Percentiles rank a stretch among this genome's conserved stretches.
Evolutionary conservation across 2,113 vertebrate genomes (phyloP).

Genomic region (Psilopsiagon aurifrons): DNA sequence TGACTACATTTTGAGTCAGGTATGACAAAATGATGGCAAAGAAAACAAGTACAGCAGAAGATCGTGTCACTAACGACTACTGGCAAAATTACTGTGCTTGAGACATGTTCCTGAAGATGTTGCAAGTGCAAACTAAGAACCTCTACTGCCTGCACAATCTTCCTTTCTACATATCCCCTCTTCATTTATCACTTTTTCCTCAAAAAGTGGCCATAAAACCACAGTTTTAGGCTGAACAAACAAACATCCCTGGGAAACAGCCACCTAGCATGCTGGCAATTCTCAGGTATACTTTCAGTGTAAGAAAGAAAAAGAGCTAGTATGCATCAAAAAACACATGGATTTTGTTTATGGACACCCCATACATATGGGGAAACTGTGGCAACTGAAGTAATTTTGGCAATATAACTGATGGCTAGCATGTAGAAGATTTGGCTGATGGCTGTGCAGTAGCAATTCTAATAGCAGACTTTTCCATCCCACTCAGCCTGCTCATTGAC

Average conservation of each 20-base stretch:
- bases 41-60: neutral
- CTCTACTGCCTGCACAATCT: neutral
- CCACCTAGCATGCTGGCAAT: neutral
- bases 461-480: neutral
- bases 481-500: neutral
- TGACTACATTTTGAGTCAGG: neutral
- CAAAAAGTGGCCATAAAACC: neutral
- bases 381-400: neutral
- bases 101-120: neutral
- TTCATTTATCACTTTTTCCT: neutral
- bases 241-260: neutral
- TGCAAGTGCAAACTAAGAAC: neutral
- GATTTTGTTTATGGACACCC: neutral
- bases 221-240: neutral
- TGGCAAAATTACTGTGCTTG: neutral
- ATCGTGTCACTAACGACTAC: neutral
- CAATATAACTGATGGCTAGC: neutral
- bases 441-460: neutral
- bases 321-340: neutral
- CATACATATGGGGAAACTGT: neutral
- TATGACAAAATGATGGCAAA: neutral
- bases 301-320: neutral
- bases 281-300: neutral
- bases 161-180: neutral
- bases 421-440: neutral